Conservation (phyloP, 2,797 vertebrate genomes). For the Sciaenops ocellatus region DNA sequence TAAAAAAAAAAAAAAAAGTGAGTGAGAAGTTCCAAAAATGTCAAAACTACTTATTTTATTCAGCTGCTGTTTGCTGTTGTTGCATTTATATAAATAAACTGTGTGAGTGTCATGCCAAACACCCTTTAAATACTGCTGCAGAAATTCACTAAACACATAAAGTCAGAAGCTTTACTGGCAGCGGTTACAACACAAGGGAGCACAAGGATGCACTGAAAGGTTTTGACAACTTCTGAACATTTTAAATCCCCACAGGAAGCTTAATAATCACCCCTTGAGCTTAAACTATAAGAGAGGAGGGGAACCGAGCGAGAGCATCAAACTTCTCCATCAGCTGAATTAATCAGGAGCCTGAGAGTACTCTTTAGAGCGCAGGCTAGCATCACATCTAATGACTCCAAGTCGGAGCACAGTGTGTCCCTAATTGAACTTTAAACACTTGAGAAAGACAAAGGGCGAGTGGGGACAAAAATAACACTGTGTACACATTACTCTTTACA, state of each 20-base stretch:
- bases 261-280: constrained; percentile 55
- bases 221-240: constrained; percentile 58
- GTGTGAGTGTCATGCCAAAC: neutral
- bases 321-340: constrained; percentile 69
- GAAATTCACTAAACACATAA: constrained; percentile 3
- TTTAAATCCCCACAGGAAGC: constrained; percentile 51
- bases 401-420: constrained; percentile 52
- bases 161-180: constrained; percentile 13
- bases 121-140: neutral
- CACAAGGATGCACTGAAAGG: constrained; percentile 30
- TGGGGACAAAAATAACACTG: constrained; percentile 47
- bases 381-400: constrained; percentile 60
- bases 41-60: neutral
- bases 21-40: constrained; percentile 1
- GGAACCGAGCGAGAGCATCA: constrained; percentile 50
- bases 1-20: no score
- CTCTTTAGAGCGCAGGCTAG: constrained; percentile 43
- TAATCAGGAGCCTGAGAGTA: constrained; percentile 68
- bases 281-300: constrained; percentile 47
- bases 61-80: constrained; percentile 1
- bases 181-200: neutral
- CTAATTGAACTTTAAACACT: constrained; percentile 71
- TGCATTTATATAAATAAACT: constrained; percentile 14
- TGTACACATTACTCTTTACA: constrained; percentile 39
- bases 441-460: constrained; percentile 28